phyloP scores from a whole-genome alignment of 1,140 invertebrate genomes.

The Mya arenaria region DNA sequence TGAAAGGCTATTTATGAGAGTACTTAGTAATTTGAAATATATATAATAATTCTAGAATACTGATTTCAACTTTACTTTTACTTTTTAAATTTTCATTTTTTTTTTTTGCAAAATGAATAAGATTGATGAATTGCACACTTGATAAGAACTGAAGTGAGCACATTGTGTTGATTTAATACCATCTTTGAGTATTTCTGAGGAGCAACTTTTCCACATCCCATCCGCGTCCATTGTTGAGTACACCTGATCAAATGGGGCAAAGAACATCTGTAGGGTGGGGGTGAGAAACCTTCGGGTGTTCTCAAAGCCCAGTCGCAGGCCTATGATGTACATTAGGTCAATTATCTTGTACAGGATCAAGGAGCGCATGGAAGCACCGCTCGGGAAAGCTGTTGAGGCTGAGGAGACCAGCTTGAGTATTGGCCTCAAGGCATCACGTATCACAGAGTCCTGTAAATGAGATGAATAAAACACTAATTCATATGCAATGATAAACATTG shows the following conservation, averaged over 20 bases:
- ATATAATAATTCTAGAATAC: no score
- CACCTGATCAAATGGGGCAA: slow-evolving; percentile 93
- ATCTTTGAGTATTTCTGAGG: slow-evolving; percentile 12
- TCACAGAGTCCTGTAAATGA: slow-evolving; percentile 74
- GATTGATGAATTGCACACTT: no score
- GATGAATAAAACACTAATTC: slow-evolving; percentile 27
- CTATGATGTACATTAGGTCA: slow-evolving; percentile 90
- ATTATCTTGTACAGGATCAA: slow-evolving; percentile 90
- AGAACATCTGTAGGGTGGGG: slow-evolving; percentile 88
- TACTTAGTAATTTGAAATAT: no score
- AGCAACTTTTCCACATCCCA: background rate
- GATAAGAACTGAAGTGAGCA: no score
- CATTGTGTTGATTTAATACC: no score
- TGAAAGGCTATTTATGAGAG: no score
- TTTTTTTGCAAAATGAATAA: no score
- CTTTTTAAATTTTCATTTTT: no score
- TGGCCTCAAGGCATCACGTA: slow-evolving; percentile 89
- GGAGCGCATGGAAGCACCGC: slow-evolving; percentile 87
- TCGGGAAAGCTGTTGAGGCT: slow-evolving; percentile 89
- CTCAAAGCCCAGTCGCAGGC: slow-evolving; percentile 90
- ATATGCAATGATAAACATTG: no score
- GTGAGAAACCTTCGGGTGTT: slow-evolving; percentile 91
- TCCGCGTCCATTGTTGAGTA: slow-evolving; percentile 66
- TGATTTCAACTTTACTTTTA: no score
- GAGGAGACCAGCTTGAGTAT: slow-evolving; percentile 84